These are phyloP conservation scores for Hirtodrosophila alboralis DNA, from an alignment of 2,888 invertebrate species.

Conservation along the genomic window DNA sequence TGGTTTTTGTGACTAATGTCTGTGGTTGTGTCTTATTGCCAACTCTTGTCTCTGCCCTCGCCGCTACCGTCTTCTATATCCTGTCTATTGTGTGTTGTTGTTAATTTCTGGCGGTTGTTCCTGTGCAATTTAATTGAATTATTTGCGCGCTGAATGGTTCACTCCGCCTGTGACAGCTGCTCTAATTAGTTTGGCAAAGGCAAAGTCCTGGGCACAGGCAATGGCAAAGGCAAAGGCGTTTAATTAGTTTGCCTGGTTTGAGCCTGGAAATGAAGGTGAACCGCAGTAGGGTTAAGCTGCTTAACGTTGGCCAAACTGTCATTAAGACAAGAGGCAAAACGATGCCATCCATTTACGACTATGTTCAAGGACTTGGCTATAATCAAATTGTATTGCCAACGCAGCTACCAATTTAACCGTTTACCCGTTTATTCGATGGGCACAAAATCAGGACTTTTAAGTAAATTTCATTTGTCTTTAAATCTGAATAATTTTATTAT, in stretches of 20 bases:
- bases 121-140: conserved; percentile 72
- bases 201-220: conserved; percentile 28
- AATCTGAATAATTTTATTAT: too few species aligned
- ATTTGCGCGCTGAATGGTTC: conserved; percentile 54
- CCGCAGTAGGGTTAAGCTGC: conserved; percentile 71
- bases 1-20: conserved; percentile 47
- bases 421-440: conserved; percentile 16
- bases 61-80: background rate
- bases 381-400: conserved; percentile 60
- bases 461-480: conserved; percentile 58
- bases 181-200: conserved; percentile 64
- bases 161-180: conserved; percentile 60
- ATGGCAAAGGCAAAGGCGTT: too few species aligned
- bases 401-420: conserved; percentile 8
- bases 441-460: conserved; percentile 53
- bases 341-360: conserved; percentile 52
- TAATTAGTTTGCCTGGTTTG: conserved; percentile 66
- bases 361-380: conserved; percentile 36
- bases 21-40: conserved; percentile 43
- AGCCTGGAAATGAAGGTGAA: conserved; percentile 49
- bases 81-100: conserved; percentile 12
- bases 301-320: conserved; percentile 44
- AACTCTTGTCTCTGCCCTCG: background rate
- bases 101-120: conserved; percentile 35
- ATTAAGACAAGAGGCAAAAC: conserved; percentile 24